Evolutionary conservation across 2,888 invertebrate genomes (phyloP), one percentile per base, ranked within the genome.

Genomic region (Papilio demoleus): DNA sequence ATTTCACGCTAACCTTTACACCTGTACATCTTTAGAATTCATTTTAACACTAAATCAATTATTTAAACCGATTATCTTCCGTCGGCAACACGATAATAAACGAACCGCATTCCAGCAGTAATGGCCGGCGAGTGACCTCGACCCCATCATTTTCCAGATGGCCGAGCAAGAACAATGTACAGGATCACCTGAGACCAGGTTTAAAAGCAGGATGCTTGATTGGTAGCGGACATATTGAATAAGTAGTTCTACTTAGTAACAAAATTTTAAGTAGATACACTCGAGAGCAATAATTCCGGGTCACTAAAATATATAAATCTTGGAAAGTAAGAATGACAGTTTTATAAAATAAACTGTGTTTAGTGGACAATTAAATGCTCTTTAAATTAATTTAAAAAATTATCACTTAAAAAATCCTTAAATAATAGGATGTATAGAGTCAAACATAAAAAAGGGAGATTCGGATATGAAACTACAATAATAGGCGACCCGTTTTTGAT

Each of bases 131-230:
- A 50, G 11, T 36, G 53, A 56, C 62, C 62, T 58, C 62, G 58
- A 64, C 59, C 59, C 59, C 58, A 58, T 64, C 27, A 68, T 68
- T 68, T 68, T 63, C 59, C 38, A 59, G 59, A 31, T 40, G 59
- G 22, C 27, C n/a, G n/a, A 19, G 24, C 68, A 31, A 64, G 50
- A 68, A 68, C 68, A 68, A 68, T 59, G 50, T 22, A 38, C 12
- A n/a, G 38, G 40, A 59, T 60, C 73, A 74, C 73, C 72, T 72
- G 75, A 70, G 63, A 66, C 70, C 70, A 68, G 63, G 73, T 67
- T 71, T 47, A 71, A 68, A 19, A 19, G 17, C 62, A 38, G 56
- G 69, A 70, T 72, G 56, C 42, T 17, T 38, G 42, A 14, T 62
- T 24, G 42, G 24, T 22, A 53, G 22, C 31, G 67, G 62, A 67